phyloP scores from a whole-genome alignment of 53 echinoderm and acorn worm species.

The Paelopatides confundens region DNA sequence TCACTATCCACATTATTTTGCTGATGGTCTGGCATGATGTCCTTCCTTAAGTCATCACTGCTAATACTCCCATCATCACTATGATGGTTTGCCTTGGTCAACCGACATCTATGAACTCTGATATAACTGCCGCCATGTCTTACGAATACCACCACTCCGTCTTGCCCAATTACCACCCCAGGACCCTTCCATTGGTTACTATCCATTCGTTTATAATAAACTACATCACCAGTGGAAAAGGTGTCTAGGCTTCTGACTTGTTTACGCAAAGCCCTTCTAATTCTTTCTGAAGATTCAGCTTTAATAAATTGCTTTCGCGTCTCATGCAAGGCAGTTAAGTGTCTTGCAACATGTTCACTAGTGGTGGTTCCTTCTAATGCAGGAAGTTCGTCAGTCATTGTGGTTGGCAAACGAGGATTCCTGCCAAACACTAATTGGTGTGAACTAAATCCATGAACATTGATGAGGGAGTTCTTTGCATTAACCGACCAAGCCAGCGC shows the following conservation, averaged over 20 bases:
- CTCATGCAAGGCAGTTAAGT: slow-evolving; percentile 55
- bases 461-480: slow-evolving; percentile 62
- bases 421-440: slow-evolving; percentile 56
- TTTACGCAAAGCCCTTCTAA: slow-evolving; percentile 44
- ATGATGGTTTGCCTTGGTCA: neutral
- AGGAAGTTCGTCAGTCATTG: slow-evolving; percentile 35
- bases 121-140: slow-evolving; percentile 28
- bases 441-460: slow-evolving; percentile 54
- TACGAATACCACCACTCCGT: slow-evolving; percentile 58
- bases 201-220: slow-evolving; percentile 53
- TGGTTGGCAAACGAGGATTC: no score
- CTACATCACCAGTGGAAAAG: slow-evolving; percentile 27
- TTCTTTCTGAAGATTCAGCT: slow-evolving; percentile 57
- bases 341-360: slow-evolving; percentile 48
- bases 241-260: slow-evolving; percentile 18
- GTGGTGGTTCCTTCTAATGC: slow-evolving; percentile 49
- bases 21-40: no score
- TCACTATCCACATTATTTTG: neutral
- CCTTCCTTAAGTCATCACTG: no score
- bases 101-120: neutral
- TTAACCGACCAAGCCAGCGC: no score
- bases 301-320: slow-evolving; percentile 55
- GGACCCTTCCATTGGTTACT: slow-evolving; percentile 59
- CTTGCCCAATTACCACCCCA: slow-evolving; percentile 56
- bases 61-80: neutral